phyloP scores from a whole-genome alignment of 2,797 vertebrate genomes.

The Scyliorhinus canicula region DNA sequence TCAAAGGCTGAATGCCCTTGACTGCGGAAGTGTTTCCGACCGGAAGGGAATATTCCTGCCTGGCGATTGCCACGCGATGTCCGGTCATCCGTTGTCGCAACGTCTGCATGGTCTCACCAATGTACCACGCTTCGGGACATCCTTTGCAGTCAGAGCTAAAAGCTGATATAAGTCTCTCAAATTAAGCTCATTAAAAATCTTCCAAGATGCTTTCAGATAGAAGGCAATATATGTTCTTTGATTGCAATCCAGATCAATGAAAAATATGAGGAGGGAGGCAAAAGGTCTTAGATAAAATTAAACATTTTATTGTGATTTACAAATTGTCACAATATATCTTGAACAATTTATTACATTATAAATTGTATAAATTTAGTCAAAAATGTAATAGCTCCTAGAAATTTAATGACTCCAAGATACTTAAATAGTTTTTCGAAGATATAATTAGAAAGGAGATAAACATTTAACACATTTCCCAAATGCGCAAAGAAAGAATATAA shows the following conservation, averaged over 20 bases:
- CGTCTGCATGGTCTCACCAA: too few relatives aligned
- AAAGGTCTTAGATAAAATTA: neutral
- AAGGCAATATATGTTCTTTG: neutral
- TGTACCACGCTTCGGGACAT: too few relatives aligned
- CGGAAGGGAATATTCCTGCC: too few relatives aligned
- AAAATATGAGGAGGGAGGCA: neutral
- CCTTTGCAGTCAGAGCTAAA: too few relatives aligned
- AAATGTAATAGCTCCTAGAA: neutral
- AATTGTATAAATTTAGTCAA: neutral
- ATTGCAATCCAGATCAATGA: neutral
- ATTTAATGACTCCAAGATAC: slow-evolving; percentile 61
- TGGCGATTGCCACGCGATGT: too few relatives aligned
- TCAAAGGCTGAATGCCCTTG: too few relatives aligned
- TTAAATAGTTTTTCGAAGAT: slow-evolving; percentile 61
- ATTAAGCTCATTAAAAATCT: neutral
- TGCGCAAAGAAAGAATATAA: slow-evolving; percentile 57
- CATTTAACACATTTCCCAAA: slow-evolving; percentile 59
- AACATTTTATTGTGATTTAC: neutral
- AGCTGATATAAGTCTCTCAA: neutral
- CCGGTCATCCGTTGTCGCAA: too few relatives aligned
- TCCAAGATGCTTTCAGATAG: neutral
- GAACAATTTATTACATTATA: slow-evolving; percentile 10
- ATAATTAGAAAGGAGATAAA: slow-evolving; percentile 65
- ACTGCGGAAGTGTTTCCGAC: too few relatives aligned
- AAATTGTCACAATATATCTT: neutral